A percentile compares a stretch with the other conserved stretches of the same genome.
Conservation (phyloP, 2,888 invertebrate species). For the Boloria selene region DNA sequence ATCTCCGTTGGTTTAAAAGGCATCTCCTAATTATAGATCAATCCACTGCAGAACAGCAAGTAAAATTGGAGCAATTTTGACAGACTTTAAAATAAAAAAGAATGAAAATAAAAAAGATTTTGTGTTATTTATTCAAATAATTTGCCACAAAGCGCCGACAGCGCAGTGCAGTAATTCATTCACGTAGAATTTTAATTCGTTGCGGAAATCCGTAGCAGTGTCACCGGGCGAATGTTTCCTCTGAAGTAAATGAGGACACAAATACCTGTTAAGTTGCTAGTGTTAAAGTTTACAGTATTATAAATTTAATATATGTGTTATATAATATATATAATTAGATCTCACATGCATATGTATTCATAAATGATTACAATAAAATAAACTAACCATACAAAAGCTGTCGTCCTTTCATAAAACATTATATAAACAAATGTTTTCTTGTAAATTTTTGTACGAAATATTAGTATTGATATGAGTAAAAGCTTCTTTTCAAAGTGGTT, state of each 20-base stretch:
- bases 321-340: no score
- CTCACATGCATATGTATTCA: no score
- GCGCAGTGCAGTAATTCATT: constrained; percentile 72
- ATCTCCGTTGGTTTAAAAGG: constrained; percentile 61
- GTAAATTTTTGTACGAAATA: no score
- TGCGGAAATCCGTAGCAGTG: constrained; percentile 65
- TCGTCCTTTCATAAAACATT: no score
- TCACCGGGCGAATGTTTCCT: constrained; percentile 46
- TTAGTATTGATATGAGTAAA: no score
- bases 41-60: constrained; percentile 48
- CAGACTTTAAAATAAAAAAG: constrained; percentile 17
- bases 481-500: no score
- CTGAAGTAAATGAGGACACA: constrained; percentile 56
- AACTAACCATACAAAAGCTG: no score
- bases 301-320: no score
- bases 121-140: constrained; percentile 47
- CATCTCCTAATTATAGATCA: constrained; percentile 65
- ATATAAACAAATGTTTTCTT: no score
- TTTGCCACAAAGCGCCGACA: constrained; percentile 48
- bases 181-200: constrained; percentile 76
- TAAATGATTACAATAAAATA: no score
- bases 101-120: constrained; percentile 28
- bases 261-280: constrained; percentile 43
- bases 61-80: constrained; percentile 27
- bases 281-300: no score